Percentiles rank a stretch among this genome's conserved stretches.
phyloP scores from a whole-genome alignment of 2,797 vertebrate species.

The Sebastes diploproa region DNA sequence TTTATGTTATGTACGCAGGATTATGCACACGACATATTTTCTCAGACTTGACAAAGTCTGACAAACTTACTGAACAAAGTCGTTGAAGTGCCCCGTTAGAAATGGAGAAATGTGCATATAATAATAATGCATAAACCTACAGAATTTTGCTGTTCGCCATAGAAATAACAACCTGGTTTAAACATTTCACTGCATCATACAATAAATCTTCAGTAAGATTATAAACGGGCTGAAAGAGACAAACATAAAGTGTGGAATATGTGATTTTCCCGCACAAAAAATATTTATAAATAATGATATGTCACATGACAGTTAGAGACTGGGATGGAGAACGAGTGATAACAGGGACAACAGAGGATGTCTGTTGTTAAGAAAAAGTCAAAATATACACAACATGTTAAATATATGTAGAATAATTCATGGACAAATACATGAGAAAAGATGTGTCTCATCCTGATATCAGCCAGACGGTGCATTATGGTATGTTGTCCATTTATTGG shows the following conservation, averaged over 20 bases:
- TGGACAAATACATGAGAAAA: no score
- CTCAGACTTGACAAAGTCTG: no score
- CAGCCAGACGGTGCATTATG: neutral
- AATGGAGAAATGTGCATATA: neutral
- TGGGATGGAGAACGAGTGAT: neutral
- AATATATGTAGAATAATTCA: neutral
- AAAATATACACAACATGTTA: neutral
- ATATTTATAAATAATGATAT: neutral
- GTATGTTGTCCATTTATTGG: neutral
- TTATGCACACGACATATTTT: no score
- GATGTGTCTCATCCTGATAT: neutral
- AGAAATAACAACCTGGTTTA: neutral
- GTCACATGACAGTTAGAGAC: neutral
- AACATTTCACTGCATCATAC: neutral
- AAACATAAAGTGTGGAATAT: no score
- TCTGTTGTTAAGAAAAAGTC: neutral
- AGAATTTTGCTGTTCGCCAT: neutral
- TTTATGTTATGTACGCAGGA: no score
- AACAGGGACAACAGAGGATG: neutral
- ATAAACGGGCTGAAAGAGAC: no score
- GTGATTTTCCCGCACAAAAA: no score
- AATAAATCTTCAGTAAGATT: no score
- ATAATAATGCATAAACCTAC: neutral
- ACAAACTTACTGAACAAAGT: no score
- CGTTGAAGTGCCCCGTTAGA: neutral